A percentile compares a stretch with the other conserved stretches of the same genome.
Evolutionary conservation across 2,113 vertebrate species (phyloP).

Genomic region (Labrus mixtus): DNA sequence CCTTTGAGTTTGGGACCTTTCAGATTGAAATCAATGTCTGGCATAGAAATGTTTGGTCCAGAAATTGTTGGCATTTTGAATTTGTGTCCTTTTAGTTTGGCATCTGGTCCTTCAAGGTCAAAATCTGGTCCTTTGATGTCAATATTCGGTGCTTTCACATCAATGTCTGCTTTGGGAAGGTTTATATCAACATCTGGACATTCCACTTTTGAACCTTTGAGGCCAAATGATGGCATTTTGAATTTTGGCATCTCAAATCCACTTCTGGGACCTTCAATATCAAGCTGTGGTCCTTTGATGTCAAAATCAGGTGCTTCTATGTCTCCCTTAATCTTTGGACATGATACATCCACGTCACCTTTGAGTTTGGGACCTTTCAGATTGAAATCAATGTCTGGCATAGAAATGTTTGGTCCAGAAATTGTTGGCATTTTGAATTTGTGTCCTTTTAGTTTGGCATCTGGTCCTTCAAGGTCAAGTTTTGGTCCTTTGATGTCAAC

Average conservation of each 20-base stretch:
- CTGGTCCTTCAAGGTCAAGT: constrained; percentile 60
- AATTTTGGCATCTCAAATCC: constrained; percentile 32
- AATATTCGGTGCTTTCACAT: constrained; percentile 30
- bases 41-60: constrained; percentile 2
- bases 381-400: constrained; percentile 29
- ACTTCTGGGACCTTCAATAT: constrained; percentile 5
- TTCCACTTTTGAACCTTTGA: constrained; percentile 30
- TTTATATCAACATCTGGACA: constrained; percentile 30
- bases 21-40: too few relatives aligned
- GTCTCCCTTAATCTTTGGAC: constrained; percentile 7
- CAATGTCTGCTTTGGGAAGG: constrained; percentile 19
- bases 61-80: constrained; percentile 42
- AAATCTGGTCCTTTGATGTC: constrained; percentile 46
- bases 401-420: not conserved
- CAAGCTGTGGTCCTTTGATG: constrained; percentile 33
- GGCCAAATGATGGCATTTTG: constrained; percentile 45
- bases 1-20: too few relatives aligned
- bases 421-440: constrained; percentile 38
- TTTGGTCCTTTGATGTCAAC: constrained; percentile 40
- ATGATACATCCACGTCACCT: not conserved
- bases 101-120: constrained; percentile 48
- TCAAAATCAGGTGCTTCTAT: constrained; percentile 31
- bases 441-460: not conserved
- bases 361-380: not conserved
- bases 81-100: constrained; percentile 21